Evolutionary conservation across 1,140 invertebrate species (phyloP), one percentile per base, ranked within the genome.

Genomic region (Pseudomyrmex gracilis): DNA sequence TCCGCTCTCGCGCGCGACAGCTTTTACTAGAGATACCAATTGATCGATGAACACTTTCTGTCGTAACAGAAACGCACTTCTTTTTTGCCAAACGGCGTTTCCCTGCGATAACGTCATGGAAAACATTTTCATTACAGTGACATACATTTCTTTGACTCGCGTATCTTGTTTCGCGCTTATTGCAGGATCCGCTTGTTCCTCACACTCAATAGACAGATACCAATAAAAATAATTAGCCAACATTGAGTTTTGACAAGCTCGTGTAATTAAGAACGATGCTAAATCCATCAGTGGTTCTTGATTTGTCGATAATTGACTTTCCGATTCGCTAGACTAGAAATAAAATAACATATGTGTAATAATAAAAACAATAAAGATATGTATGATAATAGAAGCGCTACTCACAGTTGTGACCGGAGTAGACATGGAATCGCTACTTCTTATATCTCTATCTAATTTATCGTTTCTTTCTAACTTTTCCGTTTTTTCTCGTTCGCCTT

Each of bases 151-250:
- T 55, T 96, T 95, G 0, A 97, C 96, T 68, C 95, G 95, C 57
- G 95, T 95, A 91, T 98, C 97, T 94, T 97, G 96, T 92, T 97
- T 97, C 1, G 94, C 93, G 67, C 95, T 95, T 63, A 95, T 94
- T 4, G 96, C 95, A 61, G 95, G 93, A 90, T 96, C 96, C 34
- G 95, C 95, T 82, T 95, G 95, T 92, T 98, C 97, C 93, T 99
- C 98, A 93, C 98, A 98, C 94, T 99, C 98, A 57, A 99, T 98
- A 24, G 97, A 95, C 60, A 99, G 94, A 95, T 99, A 99, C 99
- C 99, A 99, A 93, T 98, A 99, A 87, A 99, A 97, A 94, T 99
- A 99, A 95, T 99, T 99, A 58, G 98, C 98, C 64, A 99, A 93
- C 22, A 96, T 97, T 45, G 96, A 96, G 95, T 99, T 99, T 89